Percentiles rank a stretch among this genome's conserved stretches.
These are phyloP conservation scores for Mactra quadrangularis DNA, from an alignment of 1,140 invertebrate species.

Conservation along the genomic window DNA sequence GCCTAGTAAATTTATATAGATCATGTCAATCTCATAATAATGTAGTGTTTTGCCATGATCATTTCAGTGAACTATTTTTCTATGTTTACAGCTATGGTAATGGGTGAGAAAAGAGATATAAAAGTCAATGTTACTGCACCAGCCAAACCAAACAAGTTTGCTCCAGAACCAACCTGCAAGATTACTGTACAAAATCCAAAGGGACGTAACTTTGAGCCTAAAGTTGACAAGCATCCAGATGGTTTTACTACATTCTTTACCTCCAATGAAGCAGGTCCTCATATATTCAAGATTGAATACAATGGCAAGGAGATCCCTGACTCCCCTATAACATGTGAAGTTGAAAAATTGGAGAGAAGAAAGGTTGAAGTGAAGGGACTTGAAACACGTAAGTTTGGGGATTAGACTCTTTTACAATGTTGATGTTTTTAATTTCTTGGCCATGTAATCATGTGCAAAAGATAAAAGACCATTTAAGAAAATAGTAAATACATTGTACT, in stretches of 20 bases:
- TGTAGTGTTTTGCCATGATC: too few relatives aligned
- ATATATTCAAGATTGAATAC: conserved; percentile 89
- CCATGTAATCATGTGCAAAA: too few relatives aligned
- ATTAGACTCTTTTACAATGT: too few relatives aligned
- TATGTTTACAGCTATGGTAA: conserved; percentile 40
- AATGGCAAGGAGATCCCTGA: conserved; percentile 91
- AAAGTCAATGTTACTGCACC: conserved; percentile 30
- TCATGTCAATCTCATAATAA: too few relatives aligned
- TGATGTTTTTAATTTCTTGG: too few relatives aligned
- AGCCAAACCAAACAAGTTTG: conserved; percentile 54
- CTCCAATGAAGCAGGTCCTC: conserved; percentile 87
- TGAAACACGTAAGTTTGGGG: conserved; percentile 92
- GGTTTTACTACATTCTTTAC: conserved; percentile 72
- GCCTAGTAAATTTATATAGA: too few relatives aligned
- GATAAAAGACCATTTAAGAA: too few relatives aligned
- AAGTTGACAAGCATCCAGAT: conserved; percentile 35
- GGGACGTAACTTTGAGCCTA: conserved; percentile 44
- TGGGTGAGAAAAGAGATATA: conserved; percentile 46
- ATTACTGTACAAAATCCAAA: conserved; percentile 51
- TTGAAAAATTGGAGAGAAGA: conserved; percentile 92
- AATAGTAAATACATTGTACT: too few relatives aligned
- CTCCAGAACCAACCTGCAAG: conserved; percentile 51
- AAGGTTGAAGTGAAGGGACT: conserved; percentile 95
- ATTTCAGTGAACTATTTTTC: too few relatives aligned
- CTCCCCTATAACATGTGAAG: conserved; percentile 91